phyloP scores from a whole-genome alignment of 2,113 vertebrate species.

The Xiphias gladius region DNA sequence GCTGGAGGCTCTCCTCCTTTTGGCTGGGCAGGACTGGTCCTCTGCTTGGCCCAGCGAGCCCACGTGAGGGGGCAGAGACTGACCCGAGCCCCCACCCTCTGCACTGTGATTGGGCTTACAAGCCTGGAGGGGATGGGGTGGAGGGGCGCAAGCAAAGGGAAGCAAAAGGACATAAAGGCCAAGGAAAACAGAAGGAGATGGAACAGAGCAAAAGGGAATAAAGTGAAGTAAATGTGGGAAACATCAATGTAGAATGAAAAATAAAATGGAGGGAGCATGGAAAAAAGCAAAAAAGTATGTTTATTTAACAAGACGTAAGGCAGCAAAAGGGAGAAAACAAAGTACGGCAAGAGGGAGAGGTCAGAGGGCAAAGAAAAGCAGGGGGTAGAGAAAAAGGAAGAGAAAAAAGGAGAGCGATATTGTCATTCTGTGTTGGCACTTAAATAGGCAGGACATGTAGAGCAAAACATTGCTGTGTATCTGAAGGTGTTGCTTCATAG shows the following conservation, averaged over 20 bases:
- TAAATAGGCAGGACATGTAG: slow-evolving; percentile 36
- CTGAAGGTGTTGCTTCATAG: slow-evolving; percentile 34
- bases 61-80: slow-evolving; percentile 77
- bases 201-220: neutral
- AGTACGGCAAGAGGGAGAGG: neutral
- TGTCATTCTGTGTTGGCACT: slow-evolving; percentile 47
- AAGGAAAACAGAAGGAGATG: neutral
- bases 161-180: slow-evolving; percentile 28
- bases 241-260: neutral
- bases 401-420: slow-evolving; percentile 53
- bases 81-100: slow-evolving; percentile 87
- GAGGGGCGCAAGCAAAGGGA: slow-evolving; percentile 29
- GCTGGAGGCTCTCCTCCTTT: slow-evolving; percentile 97
- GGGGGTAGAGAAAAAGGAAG: slow-evolving; percentile 46
- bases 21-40: slow-evolving; percentile 97
- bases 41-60: slow-evolving; percentile 93
- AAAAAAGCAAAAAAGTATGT: neutral
- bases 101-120: slow-evolving; percentile 98
- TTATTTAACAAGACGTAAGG: neutral
- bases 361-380: slow-evolving; percentile 43
- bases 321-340: neutral
- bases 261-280: neutral
- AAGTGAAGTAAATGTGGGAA: neutral
- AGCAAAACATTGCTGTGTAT: slow-evolving; percentile 38
- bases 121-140: slow-evolving; percentile 84